These are phyloP conservation scores for Bradysia coprophila DNA, from an alignment of 1,140 invertebrate species.

Conservation along the genomic window DNA sequence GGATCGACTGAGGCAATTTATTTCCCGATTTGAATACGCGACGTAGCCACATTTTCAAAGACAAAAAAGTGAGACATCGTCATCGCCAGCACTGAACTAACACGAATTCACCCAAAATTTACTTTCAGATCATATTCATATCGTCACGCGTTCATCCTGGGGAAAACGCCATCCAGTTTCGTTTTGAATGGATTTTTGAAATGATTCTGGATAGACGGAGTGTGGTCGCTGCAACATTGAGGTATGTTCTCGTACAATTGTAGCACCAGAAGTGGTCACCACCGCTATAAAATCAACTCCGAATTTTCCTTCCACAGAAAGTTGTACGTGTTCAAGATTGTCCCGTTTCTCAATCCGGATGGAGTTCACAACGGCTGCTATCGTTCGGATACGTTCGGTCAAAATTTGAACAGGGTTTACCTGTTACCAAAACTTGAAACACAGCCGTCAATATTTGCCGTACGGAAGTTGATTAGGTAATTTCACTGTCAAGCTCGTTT, in stretches of 20 bases:
- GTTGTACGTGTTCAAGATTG: conserved; percentile 76
- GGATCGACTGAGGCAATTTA: conserved; percentile 45
- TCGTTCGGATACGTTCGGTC: conserved; percentile 70
- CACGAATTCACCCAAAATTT: conserved; percentile 3
- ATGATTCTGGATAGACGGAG: conserved; percentile 34
- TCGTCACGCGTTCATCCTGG: conserved; percentile 84
- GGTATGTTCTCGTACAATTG: too few species aligned
- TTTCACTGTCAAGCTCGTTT: too few species aligned
- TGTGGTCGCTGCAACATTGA: not conserved
- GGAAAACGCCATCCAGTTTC: conserved; percentile 85
- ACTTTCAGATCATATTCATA: conserved; percentile 55
- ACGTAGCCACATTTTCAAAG: conserved; percentile 3
- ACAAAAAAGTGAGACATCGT: conserved; percentile 3
- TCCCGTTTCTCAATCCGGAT: conserved; percentile 87
- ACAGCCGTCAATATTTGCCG: conserved; percentile 71
- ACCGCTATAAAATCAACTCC: conserved; percentile 31
- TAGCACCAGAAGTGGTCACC: not conserved
- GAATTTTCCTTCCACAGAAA: conserved; percentile 36
- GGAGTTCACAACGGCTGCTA: conserved; percentile 81
- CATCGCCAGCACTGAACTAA: not conserved
- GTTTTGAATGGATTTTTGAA: conserved; percentile 84
- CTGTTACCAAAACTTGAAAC: conserved; percentile 48
- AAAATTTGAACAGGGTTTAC: conserved; percentile 81
- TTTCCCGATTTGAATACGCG: conserved; percentile 43
- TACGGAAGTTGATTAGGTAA: conserved; percentile 55